Base-by-base conservation (phyloP, 2,888 invertebrate species). In the Cosmia trapezina region DNA sequence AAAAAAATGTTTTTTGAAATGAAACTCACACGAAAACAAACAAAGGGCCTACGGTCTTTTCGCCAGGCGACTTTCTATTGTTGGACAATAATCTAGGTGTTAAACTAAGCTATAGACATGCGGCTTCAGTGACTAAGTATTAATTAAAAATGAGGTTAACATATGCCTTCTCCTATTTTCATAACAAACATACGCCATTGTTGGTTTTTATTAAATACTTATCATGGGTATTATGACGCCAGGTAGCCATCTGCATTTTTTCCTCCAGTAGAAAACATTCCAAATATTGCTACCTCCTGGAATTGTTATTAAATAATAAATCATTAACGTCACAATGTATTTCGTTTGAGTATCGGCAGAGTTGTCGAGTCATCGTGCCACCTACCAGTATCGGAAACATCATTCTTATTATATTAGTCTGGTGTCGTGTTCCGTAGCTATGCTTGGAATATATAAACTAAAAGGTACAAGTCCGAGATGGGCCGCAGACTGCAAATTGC, bases 271-370 rank as follows among this genome's bases (percentile, higher is more conserved):
- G 17, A 68, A 78, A 68, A 51, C 65, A 81, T 81, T 81, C 47
- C 51, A 70, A 81, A 78, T 28, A 78, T 70, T 54, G 65, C 83
- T 82, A 66, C 79, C 80, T 83, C 67, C 61, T 63, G 62, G 79
- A 78, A 85, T 70, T 81, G 84, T 85, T 86, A 86, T 86, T 78
- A 83, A 75, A 89, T 88, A 87, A 93, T 93, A 90, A 91, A 93
- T 93, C 92, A 92, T 92, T 90, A 90, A 81, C 83, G 91, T 91
- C 92, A 89, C 83, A 87, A 86, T 86, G 79, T 74, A 61, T 86
- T 74, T 73, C 53, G 76, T 76, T 78, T 57, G 78, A 68, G 78
- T 63, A 82, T 86, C 72, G 63, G 83, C 73, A 79, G 78, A 80
- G 28, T 45, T 83, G 85, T 51, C 70, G 70, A 79, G 73, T 86